Percentiles rank a stretch among this genome's conserved stretches.
Evolutionary conservation across 2,113 vertebrate genomes (phyloP).

Genomic region (Sturnus vulgaris): DNA sequence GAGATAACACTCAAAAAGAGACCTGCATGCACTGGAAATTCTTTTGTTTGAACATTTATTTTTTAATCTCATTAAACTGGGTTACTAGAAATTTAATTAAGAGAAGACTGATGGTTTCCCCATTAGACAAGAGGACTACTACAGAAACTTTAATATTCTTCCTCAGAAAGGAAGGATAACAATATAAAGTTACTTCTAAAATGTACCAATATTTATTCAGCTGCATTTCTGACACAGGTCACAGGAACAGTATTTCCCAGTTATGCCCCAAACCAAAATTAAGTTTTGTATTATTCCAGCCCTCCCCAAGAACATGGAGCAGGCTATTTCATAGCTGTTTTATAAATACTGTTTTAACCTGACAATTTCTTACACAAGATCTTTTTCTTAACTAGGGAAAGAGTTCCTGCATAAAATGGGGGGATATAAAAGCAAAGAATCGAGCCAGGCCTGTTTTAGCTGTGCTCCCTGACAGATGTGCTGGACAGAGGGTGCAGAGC

Average conservation of each 20-base stretch:
- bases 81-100: neutral
- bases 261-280: neutral
- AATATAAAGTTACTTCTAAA: neutral
- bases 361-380: neutral
- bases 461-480: neutral
- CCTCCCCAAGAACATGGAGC: neutral
- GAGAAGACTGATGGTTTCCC: neutral
- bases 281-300: neutral
- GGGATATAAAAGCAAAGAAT: neutral
- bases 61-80: neutral
- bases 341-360: neutral
- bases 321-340: neutral
- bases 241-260: neutral
- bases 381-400: neutral
- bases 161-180: neutral
- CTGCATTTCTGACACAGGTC: neutral
- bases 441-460: neutral
- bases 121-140: accelerated
- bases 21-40: neutral
- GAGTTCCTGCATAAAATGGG: neutral
- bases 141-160: neutral
- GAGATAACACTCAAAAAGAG: neutral
- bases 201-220: neutral
- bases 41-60: neutral
- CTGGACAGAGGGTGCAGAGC: neutral